phyloP scores from a whole-genome alignment of 2,888 invertebrate species.

The Rhyacophila evoluta region DNA sequence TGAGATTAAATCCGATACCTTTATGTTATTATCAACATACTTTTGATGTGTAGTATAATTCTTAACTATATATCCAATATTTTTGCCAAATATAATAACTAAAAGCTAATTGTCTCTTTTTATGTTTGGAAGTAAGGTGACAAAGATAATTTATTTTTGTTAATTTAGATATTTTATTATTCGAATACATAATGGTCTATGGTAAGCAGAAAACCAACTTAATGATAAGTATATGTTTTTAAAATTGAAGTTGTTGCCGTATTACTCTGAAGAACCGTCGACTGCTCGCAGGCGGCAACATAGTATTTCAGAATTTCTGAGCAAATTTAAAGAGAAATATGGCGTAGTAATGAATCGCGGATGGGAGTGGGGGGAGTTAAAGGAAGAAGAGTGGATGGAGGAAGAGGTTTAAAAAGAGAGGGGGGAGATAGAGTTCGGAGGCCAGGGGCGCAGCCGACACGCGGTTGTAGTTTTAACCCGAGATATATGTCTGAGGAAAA shows the following conservation, averaged over 20 bases:
- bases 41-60: no score
- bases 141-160: no score
- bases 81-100: no score
- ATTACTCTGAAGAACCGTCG: background rate
- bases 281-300: constrained; percentile 28
- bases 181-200: no score
- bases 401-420: constrained; percentile 17
- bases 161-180: no score
- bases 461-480: constrained; percentile 52
- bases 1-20: no score
- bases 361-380: constrained; percentile 44
- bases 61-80: no score
- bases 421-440: constrained; percentile 12
- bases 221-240: no score
- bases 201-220: no score
- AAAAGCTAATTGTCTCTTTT: no score
- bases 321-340: constrained; percentile 55
- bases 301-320: constrained; percentile 53
- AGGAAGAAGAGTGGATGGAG: constrained; percentile 37
- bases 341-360: constrained; percentile 54
- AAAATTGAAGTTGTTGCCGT: constrained; percentile 22
- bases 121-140: no score
- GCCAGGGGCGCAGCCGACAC: constrained; percentile 35
- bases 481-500: constrained; percentile 52
- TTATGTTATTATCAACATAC: no score